Evolutionary conservation across 1,140 invertebrate species (phyloP), one percentile per base, ranked within the genome.

Genomic region (Sarcophaga peregrina): DNA sequence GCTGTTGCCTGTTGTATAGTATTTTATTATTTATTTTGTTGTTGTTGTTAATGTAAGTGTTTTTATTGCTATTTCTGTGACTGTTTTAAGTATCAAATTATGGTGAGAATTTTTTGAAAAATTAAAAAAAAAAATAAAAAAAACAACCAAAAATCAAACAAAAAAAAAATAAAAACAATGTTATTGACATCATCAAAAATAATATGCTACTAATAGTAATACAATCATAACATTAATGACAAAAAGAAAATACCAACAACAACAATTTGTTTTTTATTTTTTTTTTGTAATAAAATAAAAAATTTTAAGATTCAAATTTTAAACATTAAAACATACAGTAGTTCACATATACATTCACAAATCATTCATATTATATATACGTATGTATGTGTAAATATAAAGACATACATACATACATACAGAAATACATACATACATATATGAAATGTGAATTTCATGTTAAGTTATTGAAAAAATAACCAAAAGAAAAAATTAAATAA

Each of bases 161-260:
- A 37, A 37, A 37, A 37, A 4, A 37, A 37, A 4, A 37, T 1
- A 37, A 37, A 37, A 37, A 37, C 4, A 20, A 68, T 68, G 62
- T 68, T 68, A 68, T 68, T 68, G 62, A 68, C 62, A 68, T 68
- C 62, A 68, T 68, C 62, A 68, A 68, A 68, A 68, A n/a, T n/a
- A 58, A n/a, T n/a, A 13, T 13, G n/a, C 54, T 58, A 58, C 15
- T 58, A 58, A 58, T 58, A 58, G n/a, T 58, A 58, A 58, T 58
- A 52, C 50, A 52, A 52, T 37, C 25, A 37, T 37, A 37, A 37
- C 25, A 37, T 37, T 37, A 37, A 37, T 37, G 25, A 37, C 25
- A 37, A 37, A 37, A 37, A 37, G 25, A 37, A 37, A 37, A 37
- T 37, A 37, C 1, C 25, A 37, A 37, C 25, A 68, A 68, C 20